These are phyloP conservation scores for Allophyes oxyacanthae DNA, from an alignment of 2,888 invertebrate species.

Conservation along the genomic window DNA sequence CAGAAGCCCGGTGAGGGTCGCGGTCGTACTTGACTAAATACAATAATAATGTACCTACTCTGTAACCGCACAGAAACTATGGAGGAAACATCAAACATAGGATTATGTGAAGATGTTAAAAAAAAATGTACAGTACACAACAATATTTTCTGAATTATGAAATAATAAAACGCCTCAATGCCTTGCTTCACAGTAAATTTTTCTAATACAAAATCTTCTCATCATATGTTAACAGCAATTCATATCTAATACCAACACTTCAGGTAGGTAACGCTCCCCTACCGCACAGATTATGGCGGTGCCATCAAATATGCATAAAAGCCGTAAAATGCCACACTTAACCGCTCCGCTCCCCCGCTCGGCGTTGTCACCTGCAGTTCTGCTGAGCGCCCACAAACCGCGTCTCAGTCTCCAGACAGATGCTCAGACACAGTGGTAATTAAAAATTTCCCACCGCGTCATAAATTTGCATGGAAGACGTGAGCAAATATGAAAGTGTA, in stretches of 20 bases:
- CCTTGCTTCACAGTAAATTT: slow-evolving; percentile 24
- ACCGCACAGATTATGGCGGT: slow-evolving; percentile 86
- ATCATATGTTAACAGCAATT: slow-evolving; percentile 65
- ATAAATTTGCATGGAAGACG: slow-evolving; percentile 77
- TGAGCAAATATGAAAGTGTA: slow-evolving; percentile 53
- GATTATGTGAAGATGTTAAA: too few species aligned
- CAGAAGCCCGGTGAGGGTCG: too few species aligned
- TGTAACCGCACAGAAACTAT: too few species aligned
- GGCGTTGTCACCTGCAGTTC: slow-evolving; percentile 78
- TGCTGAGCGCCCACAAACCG: slow-evolving; percentile 42
- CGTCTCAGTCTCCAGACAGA: slow-evolving; percentile 75
- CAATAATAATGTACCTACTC: too few species aligned
- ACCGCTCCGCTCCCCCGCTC: slow-evolving; percentile 78
- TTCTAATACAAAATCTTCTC: slow-evolving; percentile 42
- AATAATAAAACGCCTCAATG: too few species aligned
- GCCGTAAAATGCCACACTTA: slow-evolving; percentile 89
- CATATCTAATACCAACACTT: slow-evolving; percentile 70
- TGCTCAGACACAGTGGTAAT: slow-evolving; percentile 84
- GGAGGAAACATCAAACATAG: too few species aligned
- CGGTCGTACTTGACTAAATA: too few species aligned
- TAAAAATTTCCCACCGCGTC: slow-evolving; percentile 85
- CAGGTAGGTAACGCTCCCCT: slow-evolving; percentile 62
- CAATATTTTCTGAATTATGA: too few species aligned
- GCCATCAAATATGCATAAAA: slow-evolving; percentile 90
- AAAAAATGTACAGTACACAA: too few species aligned